These are phyloP conservation scores for Achatina immaculata DNA, from an alignment of 1,140 invertebrate species.

Conservation along the genomic window DNA sequence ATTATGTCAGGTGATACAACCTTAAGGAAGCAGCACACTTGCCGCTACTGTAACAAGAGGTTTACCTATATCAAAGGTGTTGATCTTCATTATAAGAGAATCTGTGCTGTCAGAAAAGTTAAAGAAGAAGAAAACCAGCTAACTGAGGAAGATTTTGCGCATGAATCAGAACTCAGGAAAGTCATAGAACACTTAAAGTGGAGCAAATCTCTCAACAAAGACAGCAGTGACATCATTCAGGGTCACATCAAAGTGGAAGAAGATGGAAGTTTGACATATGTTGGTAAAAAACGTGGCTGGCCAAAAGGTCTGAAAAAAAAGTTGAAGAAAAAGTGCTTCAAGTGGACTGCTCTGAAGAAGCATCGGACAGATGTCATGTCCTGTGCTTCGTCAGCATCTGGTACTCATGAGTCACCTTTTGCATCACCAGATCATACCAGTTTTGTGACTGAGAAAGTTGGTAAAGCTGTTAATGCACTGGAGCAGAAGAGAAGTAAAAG, in stretches of 20 bases:
- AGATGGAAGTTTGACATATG: slow-evolving; percentile 31
- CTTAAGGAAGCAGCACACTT: slow-evolving; percentile 50
- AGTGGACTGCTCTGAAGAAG: slow-evolving; percentile 23
- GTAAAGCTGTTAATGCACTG: not conserved
- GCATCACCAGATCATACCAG: not conserved
- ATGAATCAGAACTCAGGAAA: slow-evolving; percentile 48
- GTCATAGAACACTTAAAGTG: slow-evolving; percentile 50
- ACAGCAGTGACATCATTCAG: slow-evolving; percentile 46
- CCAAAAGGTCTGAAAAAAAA: slow-evolving; percentile 10
- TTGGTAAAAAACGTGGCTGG: slow-evolving; percentile 12
- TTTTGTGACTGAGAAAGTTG: not conserved
- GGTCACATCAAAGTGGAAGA: slow-evolving; percentile 32
- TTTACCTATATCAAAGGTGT: slow-evolving; percentile 61
- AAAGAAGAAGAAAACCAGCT: slow-evolving; percentile 41
- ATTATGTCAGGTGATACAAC: slow-evolving; percentile 35
- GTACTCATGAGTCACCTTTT: not conserved
- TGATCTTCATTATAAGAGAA: slow-evolving; percentile 55
- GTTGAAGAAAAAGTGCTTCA: slow-evolving; percentile 18
- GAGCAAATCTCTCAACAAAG: slow-evolving; percentile 45
- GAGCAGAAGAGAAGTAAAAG: no score
- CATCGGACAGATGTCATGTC: not conserved
- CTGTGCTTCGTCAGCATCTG: not conserved
- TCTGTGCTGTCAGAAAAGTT: slow-evolving; percentile 57
- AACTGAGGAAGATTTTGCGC: slow-evolving; percentile 45
- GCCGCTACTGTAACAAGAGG: slow-evolving; percentile 55